These are phyloP conservation scores for Panthera uncia DNA, from an alignment of 2,113 vertebrate species.

Conservation along the genomic window DNA sequence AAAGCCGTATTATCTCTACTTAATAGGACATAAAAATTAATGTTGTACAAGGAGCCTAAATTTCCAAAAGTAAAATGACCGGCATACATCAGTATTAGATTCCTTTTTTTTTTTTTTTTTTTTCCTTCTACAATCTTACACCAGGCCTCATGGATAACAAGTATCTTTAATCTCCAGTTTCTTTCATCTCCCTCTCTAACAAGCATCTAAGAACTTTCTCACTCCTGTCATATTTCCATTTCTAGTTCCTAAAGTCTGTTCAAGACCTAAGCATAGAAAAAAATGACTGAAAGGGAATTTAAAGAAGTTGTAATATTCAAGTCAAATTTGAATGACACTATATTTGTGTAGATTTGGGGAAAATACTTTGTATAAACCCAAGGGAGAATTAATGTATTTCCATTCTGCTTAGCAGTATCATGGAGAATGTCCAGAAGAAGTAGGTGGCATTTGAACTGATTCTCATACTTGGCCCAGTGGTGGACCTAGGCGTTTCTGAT, in stretches of 20 bases:
- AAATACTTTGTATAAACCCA: neutral
- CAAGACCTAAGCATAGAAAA: neutral
- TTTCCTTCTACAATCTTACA: neutral
- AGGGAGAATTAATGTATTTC: neutral
- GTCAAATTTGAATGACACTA: neutral
- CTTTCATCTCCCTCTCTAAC: neutral
- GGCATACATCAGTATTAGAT: neutral
- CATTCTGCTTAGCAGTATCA: neutral
- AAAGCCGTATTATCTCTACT: neutral
- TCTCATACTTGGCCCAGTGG: neutral
- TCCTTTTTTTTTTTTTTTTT: neutral
- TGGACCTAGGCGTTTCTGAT: neutral
- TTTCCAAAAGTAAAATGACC: neutral
- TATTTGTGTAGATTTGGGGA: neutral
- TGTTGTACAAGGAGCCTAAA: neutral
- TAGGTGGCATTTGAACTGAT: neutral
- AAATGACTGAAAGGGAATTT: neutral
- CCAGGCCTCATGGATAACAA: neutral
- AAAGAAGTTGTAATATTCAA: neutral
- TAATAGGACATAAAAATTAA: neutral
- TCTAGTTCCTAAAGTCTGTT: conserved; percentile 2
- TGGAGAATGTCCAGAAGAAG: neutral
- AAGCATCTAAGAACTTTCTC: neutral
- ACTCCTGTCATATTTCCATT: neutral
- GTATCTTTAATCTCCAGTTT: neutral